Evolutionary conservation across 1,140 invertebrate species (phyloP).

Genomic region (Rhagoletis pomonella): DNA sequence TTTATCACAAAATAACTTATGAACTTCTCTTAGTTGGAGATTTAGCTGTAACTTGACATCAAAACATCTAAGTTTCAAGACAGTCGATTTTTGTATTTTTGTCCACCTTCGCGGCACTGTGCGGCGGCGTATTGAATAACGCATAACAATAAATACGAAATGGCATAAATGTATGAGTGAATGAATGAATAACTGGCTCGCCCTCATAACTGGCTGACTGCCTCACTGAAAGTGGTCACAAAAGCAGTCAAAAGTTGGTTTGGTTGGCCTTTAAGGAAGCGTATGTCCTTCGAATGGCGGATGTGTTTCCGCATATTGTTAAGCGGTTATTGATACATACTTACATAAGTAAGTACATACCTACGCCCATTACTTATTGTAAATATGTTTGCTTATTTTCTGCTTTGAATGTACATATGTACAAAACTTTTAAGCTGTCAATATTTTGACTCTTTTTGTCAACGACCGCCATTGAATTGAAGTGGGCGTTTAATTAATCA

Average conservation of each 20-base stretch:
- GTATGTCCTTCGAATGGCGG: not conserved
- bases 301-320: too few species aligned
- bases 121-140: slow-evolving; percentile 57
- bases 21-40: too few species aligned
- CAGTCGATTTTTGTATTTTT: too few species aligned
- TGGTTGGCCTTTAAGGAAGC: not conserved
- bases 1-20: too few species aligned
- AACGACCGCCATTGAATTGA: slow-evolving; percentile 60
- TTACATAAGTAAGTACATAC: too few species aligned
- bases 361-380: not conserved
- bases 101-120: too few species aligned
- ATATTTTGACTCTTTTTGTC: slow-evolving; percentile 72
- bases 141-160: slow-evolving; percentile 54
- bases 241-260: not conserved
- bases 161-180: slow-evolving; percentile 50
- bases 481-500: slow-evolving; percentile 74
- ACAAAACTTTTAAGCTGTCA: slow-evolving; percentile 69
- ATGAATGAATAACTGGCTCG: slow-evolving; percentile 15
- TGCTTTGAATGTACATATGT: slow-evolving; percentile 62
- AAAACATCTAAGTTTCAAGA: too few species aligned
- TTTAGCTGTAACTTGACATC: too few species aligned
- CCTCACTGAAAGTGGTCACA: not conserved
- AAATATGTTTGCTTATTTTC: not conserved
- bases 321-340: too few species aligned
- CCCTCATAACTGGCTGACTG: not conserved